Evolutionary conservation across 2,797 vertebrate species (phyloP), one percentile per base, ranked within the genome.

Genomic region (Falco columbarius): DNA sequence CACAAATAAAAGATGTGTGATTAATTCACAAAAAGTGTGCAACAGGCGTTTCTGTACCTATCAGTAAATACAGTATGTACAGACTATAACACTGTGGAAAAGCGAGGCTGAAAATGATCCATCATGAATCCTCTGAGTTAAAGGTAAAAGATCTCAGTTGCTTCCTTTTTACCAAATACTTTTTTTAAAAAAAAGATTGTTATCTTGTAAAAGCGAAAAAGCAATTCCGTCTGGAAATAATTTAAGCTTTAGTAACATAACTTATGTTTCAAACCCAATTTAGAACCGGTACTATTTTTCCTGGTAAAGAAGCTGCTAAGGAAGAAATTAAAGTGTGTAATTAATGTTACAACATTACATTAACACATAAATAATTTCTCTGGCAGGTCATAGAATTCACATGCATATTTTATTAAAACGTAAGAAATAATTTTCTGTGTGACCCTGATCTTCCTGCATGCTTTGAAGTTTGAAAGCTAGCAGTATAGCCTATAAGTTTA

Each of bases 401-500:
- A 98, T 98, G 97, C 98, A 98, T 98, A 98, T 98, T 98, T 98
- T 98, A 98, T 98, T 97, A 97, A 97, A 97, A 95, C 95, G 96
- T 97, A 97, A 96, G 96, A 97, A 98, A 97, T 98, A 97, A 97
- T 98, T 97, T 98, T 97, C 97, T 95, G 92, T 96, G 97, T 98
- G 97, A 98, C 98, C 98, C 97, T 97, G 96, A 98, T 98, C 97
- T 96, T 97, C 93, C 94, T 95, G 90, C 91, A 82, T 85, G 95
- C 98, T 98, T 98, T 98, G 98, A 98, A 98, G 98, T 97, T 84
- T 97, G 97, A 97, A 98, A 98, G 97, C 97, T 97, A 98, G 97
- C 97, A 97, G 96, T 98, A 98, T 98, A 97, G 97, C 97, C 98
- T 98, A 97, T 98, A 98, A 98, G 97, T 98, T 98, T 98, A 98